phyloP scores from a whole-genome alignment of 1,140 invertebrate genomes.

The Plutomurus gul region DNA sequence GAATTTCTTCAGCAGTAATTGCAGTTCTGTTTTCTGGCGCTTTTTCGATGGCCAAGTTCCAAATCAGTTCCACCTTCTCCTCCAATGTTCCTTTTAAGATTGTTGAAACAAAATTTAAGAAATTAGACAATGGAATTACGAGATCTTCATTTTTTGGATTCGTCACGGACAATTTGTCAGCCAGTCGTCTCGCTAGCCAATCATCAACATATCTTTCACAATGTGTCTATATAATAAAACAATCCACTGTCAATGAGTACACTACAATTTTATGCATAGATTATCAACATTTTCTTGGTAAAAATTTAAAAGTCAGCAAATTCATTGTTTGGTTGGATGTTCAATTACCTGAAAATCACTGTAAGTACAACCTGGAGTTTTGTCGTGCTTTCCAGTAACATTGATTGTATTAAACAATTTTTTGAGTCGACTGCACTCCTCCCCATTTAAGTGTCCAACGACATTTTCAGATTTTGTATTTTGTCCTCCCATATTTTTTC shows the following conservation, averaged over 20 bases:
- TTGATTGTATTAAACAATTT: constrained; percentile 37
- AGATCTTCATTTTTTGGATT: constrained; percentile 38
- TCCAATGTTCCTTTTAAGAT: constrained; percentile 41
- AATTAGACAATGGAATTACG: constrained; percentile 32
- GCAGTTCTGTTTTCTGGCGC: constrained; percentile 23
- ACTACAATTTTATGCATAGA: not conserved
- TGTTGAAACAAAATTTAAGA: constrained; percentile 41
- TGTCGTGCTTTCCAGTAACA: constrained; percentile 4
- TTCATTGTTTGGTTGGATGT: not conserved
- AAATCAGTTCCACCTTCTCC: constrained; percentile 48
- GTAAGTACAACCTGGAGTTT: constrained; percentile 28
- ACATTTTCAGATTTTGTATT: constrained; percentile 36
- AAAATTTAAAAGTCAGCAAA: not conserved
- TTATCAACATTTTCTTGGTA: not conserved
- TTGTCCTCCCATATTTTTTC: constrained; percentile 47
- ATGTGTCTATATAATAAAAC: constrained; percentile 34
- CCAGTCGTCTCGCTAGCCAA: constrained; percentile 44
- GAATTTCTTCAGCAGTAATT: constrained; percentile 43
- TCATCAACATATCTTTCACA: constrained; percentile 49
- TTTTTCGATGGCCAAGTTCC: constrained; percentile 10
- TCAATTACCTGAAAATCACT: constrained; percentile 34
- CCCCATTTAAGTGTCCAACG: constrained; percentile 30
- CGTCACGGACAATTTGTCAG: constrained; percentile 33
- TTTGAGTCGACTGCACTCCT: constrained; percentile 40
- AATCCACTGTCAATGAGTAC: not conserved